Percentiles rank a stretch among this genome's conserved stretches.
Conservation (phyloP, 2,888 invertebrate species). For the Lepidocyrtinus sp. region DNA sequence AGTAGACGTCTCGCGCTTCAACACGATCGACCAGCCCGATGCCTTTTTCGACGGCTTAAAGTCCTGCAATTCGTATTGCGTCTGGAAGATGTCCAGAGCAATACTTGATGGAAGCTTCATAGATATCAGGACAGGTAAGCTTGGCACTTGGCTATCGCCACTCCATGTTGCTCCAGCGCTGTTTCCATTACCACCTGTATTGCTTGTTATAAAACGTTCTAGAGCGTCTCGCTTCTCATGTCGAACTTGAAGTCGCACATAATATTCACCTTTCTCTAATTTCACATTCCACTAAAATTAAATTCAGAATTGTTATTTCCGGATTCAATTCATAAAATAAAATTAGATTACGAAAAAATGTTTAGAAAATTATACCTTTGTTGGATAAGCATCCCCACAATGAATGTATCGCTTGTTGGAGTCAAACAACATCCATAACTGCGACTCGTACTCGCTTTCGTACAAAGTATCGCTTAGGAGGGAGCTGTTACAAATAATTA, state of each 20-base stretch:
- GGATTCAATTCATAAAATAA: not conserved
- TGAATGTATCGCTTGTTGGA: constrained; percentile 87
- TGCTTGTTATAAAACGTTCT: constrained; percentile 43
- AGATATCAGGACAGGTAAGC: constrained; percentile 77
- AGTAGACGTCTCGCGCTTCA: constrained; percentile 78
- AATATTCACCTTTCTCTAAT: constrained; percentile 96
- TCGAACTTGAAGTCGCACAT: constrained; percentile 87
- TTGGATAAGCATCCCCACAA: constrained; percentile 78
- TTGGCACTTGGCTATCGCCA: constrained; percentile 60
- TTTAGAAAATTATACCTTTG: constrained; percentile 82
- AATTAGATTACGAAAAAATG: no score
- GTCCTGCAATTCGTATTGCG: constrained; percentile 66
- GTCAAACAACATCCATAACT: constrained; percentile 97
- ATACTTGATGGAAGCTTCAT: constrained; percentile 84
- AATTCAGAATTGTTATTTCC: constrained; percentile 29
- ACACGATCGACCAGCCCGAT: constrained; percentile 77
- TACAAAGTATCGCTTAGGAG: constrained; percentile 90
- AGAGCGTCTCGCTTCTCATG: constrained; percentile 78
- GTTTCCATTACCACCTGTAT: constrained; percentile 43
- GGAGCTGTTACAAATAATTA: constrained; percentile 74
- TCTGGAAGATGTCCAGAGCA: constrained; percentile 82
- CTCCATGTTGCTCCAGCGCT: constrained; percentile 38
- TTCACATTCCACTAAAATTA: constrained; percentile 83
- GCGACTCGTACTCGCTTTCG: constrained; percentile 96
- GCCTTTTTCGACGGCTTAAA: constrained; percentile 77